Base-by-base conservation (phyloP, 2,113 vertebrate genomes). In the Alethe castanea region DNA sequence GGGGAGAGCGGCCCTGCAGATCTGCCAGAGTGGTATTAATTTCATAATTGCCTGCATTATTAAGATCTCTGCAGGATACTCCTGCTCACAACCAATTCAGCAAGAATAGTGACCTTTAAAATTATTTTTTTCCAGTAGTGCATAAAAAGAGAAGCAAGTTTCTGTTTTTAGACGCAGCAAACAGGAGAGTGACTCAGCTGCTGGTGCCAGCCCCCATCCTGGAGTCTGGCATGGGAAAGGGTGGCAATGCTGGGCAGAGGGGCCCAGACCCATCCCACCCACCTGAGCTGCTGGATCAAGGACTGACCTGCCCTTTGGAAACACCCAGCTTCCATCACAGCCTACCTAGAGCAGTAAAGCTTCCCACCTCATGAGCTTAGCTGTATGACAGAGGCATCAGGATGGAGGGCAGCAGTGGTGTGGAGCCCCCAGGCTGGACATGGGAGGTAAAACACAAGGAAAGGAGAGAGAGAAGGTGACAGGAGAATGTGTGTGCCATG, bases 11-110 rank as follows among this genome's bases (percentile, higher is more conserved):
- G 87, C 74, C 87, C 93, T 73, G 92, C 84, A 62, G 92, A 66
- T 64, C 52, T 77, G 92, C 88, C 86, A 45, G 93, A 86, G 67
- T 77, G 69, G 71, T 78, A 93, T 94, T 96, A 95, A 94, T 96
- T 94, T 92, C 81, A 57, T 95, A 89, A 96, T 82, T 94, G 84
- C 89, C 81, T 91, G 42, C 50, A 82, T 95, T 92, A 92, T 95
- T 90, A 96, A 86, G 82, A 81, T 90, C 88, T 78, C 94, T 57
- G 93, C 79, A 95, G 95, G 93, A 93, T 24, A 47, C 18, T 57
- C 67, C 62, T 52, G 72, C 80, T 92, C 90, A 78, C 44, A 92
- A 94, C 44, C 44, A 66, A 78, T 83, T 93, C 76, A 60, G 71
- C 81, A 87, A 60, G 36, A 89, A 72, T 42, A 65, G 78, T 57